Conservation (phyloP, 2,797 vertebrate species). For the Pseudopleuronectes americanus region DNA sequence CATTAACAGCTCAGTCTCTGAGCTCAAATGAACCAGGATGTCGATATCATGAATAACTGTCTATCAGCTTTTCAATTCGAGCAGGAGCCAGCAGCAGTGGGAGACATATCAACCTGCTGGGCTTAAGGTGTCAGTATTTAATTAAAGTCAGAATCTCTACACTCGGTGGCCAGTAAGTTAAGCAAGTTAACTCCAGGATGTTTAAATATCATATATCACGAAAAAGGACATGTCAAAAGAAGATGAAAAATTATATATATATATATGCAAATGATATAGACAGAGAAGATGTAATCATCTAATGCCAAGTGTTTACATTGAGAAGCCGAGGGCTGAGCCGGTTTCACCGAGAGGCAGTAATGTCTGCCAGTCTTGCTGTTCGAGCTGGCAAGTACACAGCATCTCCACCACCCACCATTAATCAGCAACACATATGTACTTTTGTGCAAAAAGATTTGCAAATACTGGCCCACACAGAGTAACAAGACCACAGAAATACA, state of each 20-base stretch:
- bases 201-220: too few relatives aligned
- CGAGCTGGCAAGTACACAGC: constrained; percentile 58
- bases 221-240: too few relatives aligned
- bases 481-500: constrained; percentile 24
- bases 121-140: constrained; percentile 14
- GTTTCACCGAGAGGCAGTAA: constrained; percentile 47
- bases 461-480: constrained; percentile 48
- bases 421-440: constrained; percentile 56
- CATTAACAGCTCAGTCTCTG: constrained; percentile 48
- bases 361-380: constrained; percentile 64
- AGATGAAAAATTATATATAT: too few relatives aligned
- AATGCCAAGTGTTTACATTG: constrained; percentile 58
- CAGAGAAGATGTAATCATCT: too few relatives aligned
- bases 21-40: constrained; percentile 50
- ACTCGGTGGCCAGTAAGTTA: neutral
- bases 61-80: constrained; percentile 43
- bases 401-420: constrained; percentile 55
- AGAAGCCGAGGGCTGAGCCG: constrained; percentile 50
- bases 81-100: constrained; percentile 23
- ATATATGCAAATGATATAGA: too few relatives aligned
- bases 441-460: constrained; percentile 53
- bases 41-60: constrained; percentile 47
- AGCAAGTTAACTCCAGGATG: too few relatives aligned
- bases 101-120: constrained; percentile 23
- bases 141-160: constrained; percentile 7